Evolutionary conservation across 2,113 vertebrate genomes (phyloP).

Genomic region (Podarcis raffonei): DNA sequence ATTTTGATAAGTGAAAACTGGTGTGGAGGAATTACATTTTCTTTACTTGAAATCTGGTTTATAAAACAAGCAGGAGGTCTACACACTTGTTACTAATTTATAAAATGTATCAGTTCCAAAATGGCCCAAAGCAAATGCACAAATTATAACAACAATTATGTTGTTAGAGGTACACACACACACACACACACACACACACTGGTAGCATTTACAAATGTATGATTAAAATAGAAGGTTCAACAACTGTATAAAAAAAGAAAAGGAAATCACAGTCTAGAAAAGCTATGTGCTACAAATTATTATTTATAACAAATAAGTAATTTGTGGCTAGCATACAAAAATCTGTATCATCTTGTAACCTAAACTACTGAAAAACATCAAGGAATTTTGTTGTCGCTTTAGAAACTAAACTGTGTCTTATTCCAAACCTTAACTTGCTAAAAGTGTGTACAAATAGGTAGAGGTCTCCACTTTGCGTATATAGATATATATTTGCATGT

Average conservation of each 20-base stretch:
- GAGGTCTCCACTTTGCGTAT: neutral
- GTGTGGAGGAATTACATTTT: constrained; percentile 51
- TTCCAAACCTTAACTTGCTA: constrained; percentile 29
- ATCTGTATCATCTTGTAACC: constrained; percentile 43
- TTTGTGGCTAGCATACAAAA: constrained; percentile 54
- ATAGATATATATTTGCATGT: neutral
- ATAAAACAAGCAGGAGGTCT: constrained; percentile 48
- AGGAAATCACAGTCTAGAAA: neutral
- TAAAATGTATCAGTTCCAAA: neutral
- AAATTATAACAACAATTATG: neutral
- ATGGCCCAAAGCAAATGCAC: neutral
- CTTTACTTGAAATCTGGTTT: constrained; percentile 48
- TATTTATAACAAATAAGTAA: neutral
- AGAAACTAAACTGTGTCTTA: constrained; percentile 52
- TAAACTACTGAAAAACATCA: constrained; percentile 56
- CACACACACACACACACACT: too few relatives aligned
- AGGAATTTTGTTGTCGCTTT: constrained; percentile 51
- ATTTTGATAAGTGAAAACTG: neutral
- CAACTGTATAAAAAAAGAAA: neutral
- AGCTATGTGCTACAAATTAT: neutral
- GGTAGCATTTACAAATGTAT: neutral
- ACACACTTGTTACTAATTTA: constrained; percentile 37
- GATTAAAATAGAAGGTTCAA: neutral
- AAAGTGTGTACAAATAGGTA: constrained; percentile 1
- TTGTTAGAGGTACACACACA: neutral